phyloP scores from a whole-genome alignment of 2,888 invertebrate species.

The Coenonympha glycerion region DNA sequence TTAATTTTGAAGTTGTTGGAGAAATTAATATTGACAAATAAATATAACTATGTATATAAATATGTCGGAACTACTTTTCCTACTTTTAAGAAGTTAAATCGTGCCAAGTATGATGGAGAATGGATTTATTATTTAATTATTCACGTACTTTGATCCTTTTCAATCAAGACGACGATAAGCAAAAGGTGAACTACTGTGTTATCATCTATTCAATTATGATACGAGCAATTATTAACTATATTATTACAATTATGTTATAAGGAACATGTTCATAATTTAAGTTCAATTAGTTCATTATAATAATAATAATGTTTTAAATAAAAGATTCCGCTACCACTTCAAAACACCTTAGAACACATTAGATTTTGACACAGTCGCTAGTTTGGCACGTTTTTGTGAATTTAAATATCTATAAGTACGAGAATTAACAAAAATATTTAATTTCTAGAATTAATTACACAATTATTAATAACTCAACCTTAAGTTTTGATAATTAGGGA shows the following conservation, averaged over 20 bases:
- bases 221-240: too few relatives aligned
- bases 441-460: too few relatives aligned
- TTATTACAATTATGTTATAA: background rate
- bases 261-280: background rate
- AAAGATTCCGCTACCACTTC: background rate
- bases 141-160: conserved; percentile 15
- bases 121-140: conserved; percentile 10
- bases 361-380: too few relatives aligned
- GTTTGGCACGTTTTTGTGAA: too few relatives aligned
- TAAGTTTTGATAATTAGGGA: background rate
- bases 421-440: too few relatives aligned
- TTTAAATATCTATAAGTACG: too few relatives aligned
- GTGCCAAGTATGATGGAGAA: background rate
- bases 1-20: too few relatives aligned
- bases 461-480: background rate
- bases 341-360: too few relatives aligned
- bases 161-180: conserved; percentile 1
- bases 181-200: conserved; percentile 12
- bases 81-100: background rate
- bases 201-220: background rate
- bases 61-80: background rate
- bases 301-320: background rate
- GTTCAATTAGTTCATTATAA: background rate
- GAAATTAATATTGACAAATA: too few relatives aligned
- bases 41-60: background rate